Evolutionary conservation across 2,888 invertebrate genomes (phyloP).

Genomic region (Microdon myrmicae): DNA sequence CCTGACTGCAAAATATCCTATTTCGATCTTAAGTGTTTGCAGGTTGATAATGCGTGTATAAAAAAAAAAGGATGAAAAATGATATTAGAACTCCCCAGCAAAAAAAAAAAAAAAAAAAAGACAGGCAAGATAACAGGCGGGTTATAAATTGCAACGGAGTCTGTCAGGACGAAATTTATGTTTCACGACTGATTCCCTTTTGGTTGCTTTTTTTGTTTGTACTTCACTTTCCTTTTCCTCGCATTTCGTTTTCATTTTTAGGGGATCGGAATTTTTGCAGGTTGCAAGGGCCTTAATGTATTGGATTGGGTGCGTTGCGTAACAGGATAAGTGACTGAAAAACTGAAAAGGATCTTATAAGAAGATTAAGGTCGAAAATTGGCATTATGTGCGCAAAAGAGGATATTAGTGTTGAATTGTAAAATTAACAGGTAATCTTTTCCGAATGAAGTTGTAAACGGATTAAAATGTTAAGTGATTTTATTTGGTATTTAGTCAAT

Average conservation of each 20-base stretch:
- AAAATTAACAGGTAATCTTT: constrained; percentile 28
- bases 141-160: constrained; percentile 28
- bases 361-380: constrained; percentile 31
- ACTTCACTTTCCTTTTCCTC: constrained; percentile 14
- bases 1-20: constrained; percentile 48
- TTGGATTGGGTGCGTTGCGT: constrained; percentile 24
- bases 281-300: constrained; percentile 26
- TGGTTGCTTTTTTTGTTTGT: constrained; percentile 6
- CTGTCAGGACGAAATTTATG: constrained; percentile 24
- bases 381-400: background rate
- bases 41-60: constrained; percentile 34
- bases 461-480: constrained; percentile 31
- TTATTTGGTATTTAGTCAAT: no score
- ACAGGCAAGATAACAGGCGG: constrained; percentile 15
- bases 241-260: constrained; percentile 12
- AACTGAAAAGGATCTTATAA: constrained; percentile 39
- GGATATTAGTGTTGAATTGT: constrained; percentile 23
- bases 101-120: constrained; percentile 34
- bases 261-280: constrained; percentile 15
- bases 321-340: constrained; percentile 26
- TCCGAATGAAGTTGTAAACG: constrained; percentile 17
- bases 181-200: constrained; percentile 8
- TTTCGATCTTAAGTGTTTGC: constrained; percentile 49
- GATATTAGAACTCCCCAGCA: constrained; percentile 39
- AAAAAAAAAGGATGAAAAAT: constrained; percentile 37